phyloP scores from a whole-genome alignment of 2,888 invertebrate species.

The Melanotus villosus region DNA sequence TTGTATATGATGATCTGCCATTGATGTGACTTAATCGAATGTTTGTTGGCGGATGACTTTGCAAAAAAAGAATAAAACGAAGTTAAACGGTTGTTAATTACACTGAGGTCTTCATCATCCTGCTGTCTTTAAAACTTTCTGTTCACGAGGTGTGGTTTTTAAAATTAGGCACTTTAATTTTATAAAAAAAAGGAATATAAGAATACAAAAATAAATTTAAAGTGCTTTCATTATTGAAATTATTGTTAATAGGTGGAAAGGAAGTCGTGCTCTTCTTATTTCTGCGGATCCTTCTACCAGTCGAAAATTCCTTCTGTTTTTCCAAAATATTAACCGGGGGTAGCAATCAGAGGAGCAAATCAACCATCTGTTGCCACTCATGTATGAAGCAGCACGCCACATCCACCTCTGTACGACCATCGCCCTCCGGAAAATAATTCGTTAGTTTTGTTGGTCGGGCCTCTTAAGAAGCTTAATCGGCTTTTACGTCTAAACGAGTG shows the following conservation, averaged over 20 bases:
- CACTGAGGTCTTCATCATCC: slow-evolving; percentile 53
- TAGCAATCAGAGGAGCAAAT: slow-evolving; percentile 52
- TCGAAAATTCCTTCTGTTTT: slow-evolving; percentile 44
- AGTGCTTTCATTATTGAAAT: neutral
- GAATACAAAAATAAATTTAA: neutral
- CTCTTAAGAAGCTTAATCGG: slow-evolving; percentile 38
- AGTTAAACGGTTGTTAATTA: slow-evolving; percentile 57
- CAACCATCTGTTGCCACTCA: slow-evolving; percentile 57
- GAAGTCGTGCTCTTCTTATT: neutral
- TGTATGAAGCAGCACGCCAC: slow-evolving; percentile 54
- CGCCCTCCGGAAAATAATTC: slow-evolving; percentile 44
- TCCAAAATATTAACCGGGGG: slow-evolving; percentile 43
- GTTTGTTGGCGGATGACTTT: slow-evolving; percentile 55
- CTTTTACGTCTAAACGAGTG: slow-evolving; percentile 37
- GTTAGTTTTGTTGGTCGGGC: slow-evolving; percentile 26
- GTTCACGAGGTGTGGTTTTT: neutral
- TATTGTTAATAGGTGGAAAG: neutral
- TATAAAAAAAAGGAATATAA: neutral
- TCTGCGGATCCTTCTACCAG: slow-evolving; percentile 10
- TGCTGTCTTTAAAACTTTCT: slow-evolving; percentile 19
- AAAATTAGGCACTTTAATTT: slow-evolving; percentile 24
- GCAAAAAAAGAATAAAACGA: slow-evolving; percentile 54
- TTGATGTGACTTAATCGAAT: slow-evolving; percentile 57
- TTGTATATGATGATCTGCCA: slow-evolving; percentile 55
- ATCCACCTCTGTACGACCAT: slow-evolving; percentile 34